Percentiles rank a stretch among this genome's conserved stretches.
Conservation (phyloP, 2,888 invertebrate genomes). For the Notocelia uddmanniana region DNA sequence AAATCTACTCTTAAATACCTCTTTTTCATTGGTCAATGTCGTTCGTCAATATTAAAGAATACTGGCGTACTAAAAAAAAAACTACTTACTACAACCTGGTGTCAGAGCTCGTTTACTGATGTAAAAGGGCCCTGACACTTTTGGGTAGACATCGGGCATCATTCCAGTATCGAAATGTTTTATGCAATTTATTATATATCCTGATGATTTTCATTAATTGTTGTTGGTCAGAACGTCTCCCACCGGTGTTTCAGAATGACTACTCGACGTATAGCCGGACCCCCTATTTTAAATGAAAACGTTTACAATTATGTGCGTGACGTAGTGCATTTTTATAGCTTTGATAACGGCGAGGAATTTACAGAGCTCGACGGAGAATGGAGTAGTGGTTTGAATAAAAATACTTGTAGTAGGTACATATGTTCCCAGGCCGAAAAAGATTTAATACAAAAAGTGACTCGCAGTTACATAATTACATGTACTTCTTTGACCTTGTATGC, state of each 20-base stretch:
- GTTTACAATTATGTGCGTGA: slow-evolving; percentile 58
- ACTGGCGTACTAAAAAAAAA: too few relatives aligned
- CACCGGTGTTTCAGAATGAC: slow-evolving; percentile 47
- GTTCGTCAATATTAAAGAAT: neutral
- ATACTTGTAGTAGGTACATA: neutral
- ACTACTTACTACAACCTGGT: slow-evolving; percentile 64
- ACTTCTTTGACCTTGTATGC: too few relatives aligned
- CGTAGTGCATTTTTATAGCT: slow-evolving; percentile 61
- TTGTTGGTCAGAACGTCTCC: slow-evolving; percentile 12
- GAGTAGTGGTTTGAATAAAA: slow-evolving; percentile 12
- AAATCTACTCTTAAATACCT: neutral
- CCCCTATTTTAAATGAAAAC: slow-evolving; percentile 66
- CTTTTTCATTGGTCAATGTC: neutral
- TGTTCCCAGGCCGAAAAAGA: neutral
- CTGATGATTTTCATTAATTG: neutral
- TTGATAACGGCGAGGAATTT: slow-evolving; percentile 52
- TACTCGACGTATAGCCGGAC: slow-evolving; percentile 55
- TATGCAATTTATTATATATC: neutral
- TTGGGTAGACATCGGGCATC: slow-evolving; percentile 59
- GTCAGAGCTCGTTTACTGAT: slow-evolving; percentile 59
- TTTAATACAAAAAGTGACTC: too few relatives aligned
- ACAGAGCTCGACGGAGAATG: slow-evolving; percentile 16
- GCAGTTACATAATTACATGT: neutral
- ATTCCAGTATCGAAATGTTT: slow-evolving; percentile 1
- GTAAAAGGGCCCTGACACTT: slow-evolving; percentile 62